phyloP scores from a whole-genome alignment of 2,888 invertebrate genomes.

The Spisula solida region DNA sequence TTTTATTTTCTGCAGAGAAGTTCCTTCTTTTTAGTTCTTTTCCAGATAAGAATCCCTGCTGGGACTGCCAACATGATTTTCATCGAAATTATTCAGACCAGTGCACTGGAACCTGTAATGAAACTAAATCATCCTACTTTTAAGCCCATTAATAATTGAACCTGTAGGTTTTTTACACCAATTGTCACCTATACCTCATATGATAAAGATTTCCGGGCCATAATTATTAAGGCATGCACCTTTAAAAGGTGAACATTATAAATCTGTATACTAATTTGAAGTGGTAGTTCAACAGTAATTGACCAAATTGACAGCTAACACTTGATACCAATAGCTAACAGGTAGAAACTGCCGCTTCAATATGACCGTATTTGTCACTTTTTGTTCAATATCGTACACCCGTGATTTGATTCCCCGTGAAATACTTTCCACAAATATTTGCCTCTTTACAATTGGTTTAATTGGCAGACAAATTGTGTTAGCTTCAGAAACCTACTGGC shows the following conservation, averaged over 20 bases:
- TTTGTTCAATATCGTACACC: slow-evolving; percentile 30
- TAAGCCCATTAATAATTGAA: too few species aligned
- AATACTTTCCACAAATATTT: slow-evolving; percentile 60
- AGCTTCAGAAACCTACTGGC: slow-evolving; percentile 44
- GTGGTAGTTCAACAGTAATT: slow-evolving; percentile 43
- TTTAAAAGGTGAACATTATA: slow-evolving; percentile 22
- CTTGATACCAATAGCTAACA: slow-evolving; percentile 25
- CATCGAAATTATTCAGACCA: too few species aligned
- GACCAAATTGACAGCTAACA: slow-evolving; percentile 39
- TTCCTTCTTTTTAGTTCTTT: too few species aligned
- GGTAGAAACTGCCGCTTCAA: slow-evolving; percentile 33
- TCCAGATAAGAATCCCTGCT: too few species aligned
- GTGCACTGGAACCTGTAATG: too few species aligned
- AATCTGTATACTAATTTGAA: slow-evolving; percentile 31
- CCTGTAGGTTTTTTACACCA: too few species aligned
- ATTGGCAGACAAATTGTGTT: slow-evolving; percentile 59
- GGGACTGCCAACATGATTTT: too few species aligned
- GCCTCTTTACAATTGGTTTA: slow-evolving; percentile 50
- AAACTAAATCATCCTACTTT: too few species aligned
- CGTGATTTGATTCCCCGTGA: slow-evolving; percentile 41
- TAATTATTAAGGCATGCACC: background rate
- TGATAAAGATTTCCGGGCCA: background rate
- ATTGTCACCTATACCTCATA: too few species aligned
- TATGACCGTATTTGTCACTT: slow-evolving; percentile 9
- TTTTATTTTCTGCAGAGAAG: too few species aligned